A percentile compares a stretch with the other conserved stretches of the same genome.
These are phyloP conservation scores for Helicoverpa zea DNA, from an alignment of 1,140 invertebrate genomes.

Conservation along the genomic window DNA sequence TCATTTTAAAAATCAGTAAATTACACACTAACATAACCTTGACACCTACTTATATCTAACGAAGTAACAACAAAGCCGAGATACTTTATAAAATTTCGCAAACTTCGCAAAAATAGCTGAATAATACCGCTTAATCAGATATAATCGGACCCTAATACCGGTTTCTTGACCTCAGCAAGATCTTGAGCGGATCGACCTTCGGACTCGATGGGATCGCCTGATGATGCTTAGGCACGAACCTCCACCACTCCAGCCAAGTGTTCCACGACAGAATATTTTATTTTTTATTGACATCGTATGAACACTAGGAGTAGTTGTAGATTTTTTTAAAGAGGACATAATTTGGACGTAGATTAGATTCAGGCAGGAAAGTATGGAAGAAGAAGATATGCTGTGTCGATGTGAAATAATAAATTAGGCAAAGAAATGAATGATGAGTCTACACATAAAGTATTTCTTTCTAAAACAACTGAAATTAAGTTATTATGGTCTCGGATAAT, in stretches of 20 bases:
- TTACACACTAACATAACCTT: too few species aligned
- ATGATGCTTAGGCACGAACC: slow-evolving; percentile 50
- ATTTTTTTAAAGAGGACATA: too few species aligned
- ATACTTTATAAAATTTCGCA: not conserved
- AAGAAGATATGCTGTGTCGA: too few species aligned
- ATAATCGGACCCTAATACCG: slow-evolving; percentile 18
- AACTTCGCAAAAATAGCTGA: slow-evolving; percentile 3
- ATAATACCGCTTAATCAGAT: slow-evolving; percentile 20
- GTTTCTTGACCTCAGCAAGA: slow-evolving; percentile 44
- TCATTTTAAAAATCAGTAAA: too few species aligned
- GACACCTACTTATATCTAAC: too few species aligned
- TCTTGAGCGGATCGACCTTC: slow-evolving; percentile 46
- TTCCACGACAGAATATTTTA: slow-evolving; percentile 45
- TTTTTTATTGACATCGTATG: slow-evolving; percentile 26
- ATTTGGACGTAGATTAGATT: too few species aligned
- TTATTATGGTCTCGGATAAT: too few species aligned
- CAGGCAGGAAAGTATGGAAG: too few species aligned
- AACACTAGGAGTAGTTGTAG: not conserved
- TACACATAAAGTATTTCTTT: too few species aligned
- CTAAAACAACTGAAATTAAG: too few species aligned
- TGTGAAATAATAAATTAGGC: too few species aligned
- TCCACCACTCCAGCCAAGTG: slow-evolving; percentile 13
- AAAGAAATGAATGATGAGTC: too few species aligned
- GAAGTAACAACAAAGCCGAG: not conserved
- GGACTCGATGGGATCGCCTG: slow-evolving; percentile 20